These are phyloP conservation scores for Acyrthosiphon pisum DNA, from an alignment of 1,140 invertebrate species.

Conservation along the genomic window DNA sequence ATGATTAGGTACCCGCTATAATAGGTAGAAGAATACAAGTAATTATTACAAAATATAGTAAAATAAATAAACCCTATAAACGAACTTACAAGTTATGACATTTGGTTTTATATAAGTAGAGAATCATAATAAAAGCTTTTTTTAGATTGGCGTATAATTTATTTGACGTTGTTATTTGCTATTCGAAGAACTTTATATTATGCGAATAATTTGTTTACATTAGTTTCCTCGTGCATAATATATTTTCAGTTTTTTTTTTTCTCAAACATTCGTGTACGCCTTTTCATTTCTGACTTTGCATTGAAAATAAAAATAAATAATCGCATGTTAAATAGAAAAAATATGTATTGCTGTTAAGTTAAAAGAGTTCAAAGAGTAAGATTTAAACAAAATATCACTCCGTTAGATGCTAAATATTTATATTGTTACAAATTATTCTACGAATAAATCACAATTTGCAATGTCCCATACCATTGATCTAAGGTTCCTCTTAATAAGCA, in stretches of 20 bases:
- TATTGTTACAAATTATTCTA: neutral
- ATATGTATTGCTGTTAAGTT: neutral
- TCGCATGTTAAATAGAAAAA: conserved; percentile 16
- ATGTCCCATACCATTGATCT: neutral
- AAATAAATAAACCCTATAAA: neutral
- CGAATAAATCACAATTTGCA: neutral
- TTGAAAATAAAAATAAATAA: conserved; percentile 16
- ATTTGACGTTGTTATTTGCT: neutral
- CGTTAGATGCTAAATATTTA: neutral
- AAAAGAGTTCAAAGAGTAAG: neutral
- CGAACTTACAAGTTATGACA: neutral
- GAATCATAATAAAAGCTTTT: neutral
- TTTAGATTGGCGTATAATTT: conserved; percentile 11
- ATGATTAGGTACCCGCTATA: neutral
- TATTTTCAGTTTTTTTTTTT: neutral
- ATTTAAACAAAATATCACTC: neutral
- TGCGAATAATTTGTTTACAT: conserved; percentile 16
- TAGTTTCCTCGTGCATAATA: neutral
- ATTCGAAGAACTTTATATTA: conserved; percentile 18
- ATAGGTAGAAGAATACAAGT: neutral
- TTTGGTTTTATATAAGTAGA: neutral
- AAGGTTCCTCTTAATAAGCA: neutral
- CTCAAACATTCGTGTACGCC: neutral
- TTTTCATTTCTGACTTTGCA: neutral
- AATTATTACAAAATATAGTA: neutral